Percentiles rank a stretch among this genome's conserved stretches.
phyloP scores from a whole-genome alignment of 2,888 invertebrate species.

The Acronicta psi region DNA sequence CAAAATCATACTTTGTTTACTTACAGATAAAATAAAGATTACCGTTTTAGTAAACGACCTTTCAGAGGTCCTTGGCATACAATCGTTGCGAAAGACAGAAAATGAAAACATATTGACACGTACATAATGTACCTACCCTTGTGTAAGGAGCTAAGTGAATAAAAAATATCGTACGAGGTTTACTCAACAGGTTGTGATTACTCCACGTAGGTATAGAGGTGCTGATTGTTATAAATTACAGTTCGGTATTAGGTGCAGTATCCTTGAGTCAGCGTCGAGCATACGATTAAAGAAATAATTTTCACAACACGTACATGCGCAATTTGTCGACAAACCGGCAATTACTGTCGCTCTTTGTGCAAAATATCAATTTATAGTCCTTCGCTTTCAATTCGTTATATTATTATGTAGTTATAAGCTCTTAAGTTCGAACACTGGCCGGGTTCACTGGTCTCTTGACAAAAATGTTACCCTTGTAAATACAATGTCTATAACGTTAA shows the following conservation, averaged over 20 bases:
- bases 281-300: constrained; percentile 72
- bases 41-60: constrained; percentile 84
- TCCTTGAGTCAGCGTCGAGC: constrained; percentile 67
- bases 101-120: constrained; percentile 73
- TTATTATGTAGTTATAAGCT: constrained; percentile 53
- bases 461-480: constrained; percentile 45
- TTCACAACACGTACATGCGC: constrained; percentile 65
- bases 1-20: constrained; percentile 72
- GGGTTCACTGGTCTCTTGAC: constrained; percentile 59
- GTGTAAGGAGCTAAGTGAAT: constrained; percentile 40
- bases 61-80: constrained; percentile 83
- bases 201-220: constrained; percentile 49
- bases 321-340: constrained; percentile 71
- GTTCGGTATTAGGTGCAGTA: constrained; percentile 65
- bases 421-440: constrained; percentile 53
- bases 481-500: constrained; percentile 19
- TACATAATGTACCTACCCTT: constrained; percentile 40
- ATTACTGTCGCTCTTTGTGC: constrained; percentile 78
- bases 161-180: constrained; percentile 56
- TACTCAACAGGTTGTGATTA: constrained; percentile 59
- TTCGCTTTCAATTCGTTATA: constrained; percentile 58
- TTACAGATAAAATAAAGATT: constrained; percentile 86
- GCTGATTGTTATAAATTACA: constrained; percentile 70
- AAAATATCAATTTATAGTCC: constrained; percentile 72
- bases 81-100: constrained; percentile 78